These are phyloP conservation scores for Aselliscus stoliczkanus DNA, from an alignment of 2,797 vertebrate species.

Conservation along the genomic window DNA sequence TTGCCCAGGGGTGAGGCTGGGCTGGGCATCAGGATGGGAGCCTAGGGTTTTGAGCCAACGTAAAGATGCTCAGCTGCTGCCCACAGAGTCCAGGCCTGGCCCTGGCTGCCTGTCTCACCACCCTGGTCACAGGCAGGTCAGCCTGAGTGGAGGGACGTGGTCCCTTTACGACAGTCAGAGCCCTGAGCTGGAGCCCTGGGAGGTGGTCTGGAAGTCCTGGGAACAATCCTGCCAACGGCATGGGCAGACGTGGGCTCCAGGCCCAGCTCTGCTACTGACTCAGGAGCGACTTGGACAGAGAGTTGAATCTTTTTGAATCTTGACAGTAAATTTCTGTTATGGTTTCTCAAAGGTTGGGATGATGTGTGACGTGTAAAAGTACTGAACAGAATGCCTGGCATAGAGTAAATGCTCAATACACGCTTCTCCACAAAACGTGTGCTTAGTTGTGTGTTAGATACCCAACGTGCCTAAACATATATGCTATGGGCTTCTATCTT, in stretches of 20 bases:
- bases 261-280: not conserved
- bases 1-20: not conserved
- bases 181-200: fast-evolving
- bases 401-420: fast-evolving
- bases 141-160: fast-evolving
- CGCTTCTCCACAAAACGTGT: not conserved
- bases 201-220: fast-evolving
- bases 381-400: fast-evolving
- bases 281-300: fast-evolving
- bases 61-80: not conserved
- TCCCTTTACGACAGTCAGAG: not conserved
- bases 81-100: not conserved
- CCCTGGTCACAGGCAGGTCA: not conserved
- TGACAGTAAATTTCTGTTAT: fast-evolving
- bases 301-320: not conserved
- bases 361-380: fast-evolving
- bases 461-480: not conserved
- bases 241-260: fast-evolving
- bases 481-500: not conserved
- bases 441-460: not conserved
- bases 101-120: fast-evolving
- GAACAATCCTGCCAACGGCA: fast-evolving
- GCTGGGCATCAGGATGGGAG: fast-evolving
- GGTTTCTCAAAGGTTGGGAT: not conserved
- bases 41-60: not conserved